Base-by-base conservation (phyloP, 2,888 invertebrate species). In the Hedya salicella region DNA sequence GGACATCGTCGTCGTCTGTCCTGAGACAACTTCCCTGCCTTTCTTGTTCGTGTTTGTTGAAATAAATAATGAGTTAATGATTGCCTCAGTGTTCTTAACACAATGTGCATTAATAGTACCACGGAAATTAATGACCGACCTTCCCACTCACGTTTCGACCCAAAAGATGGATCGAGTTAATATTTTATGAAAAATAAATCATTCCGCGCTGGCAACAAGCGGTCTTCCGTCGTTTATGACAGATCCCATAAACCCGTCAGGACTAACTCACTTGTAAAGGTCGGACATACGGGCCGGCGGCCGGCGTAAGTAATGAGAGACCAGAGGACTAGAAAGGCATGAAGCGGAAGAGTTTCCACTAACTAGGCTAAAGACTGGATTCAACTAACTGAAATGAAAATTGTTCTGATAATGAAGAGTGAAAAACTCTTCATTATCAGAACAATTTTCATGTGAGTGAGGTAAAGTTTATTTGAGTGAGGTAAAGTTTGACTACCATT, bases 171-270 rank as follows among this genome's bases (percentile, higher is more conserved):
- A 66, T 54, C 48, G 53, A 30, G 66, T 61, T 66, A 32, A 66
- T 66, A 61, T 66, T 61, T 66, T 49, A 66, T 42, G 61, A 61
- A 54, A 60, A 49, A 66, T 66, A 48, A 66, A 61, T 66, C 66
- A 61, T 61, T 32, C 30, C 40, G 46, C 21, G 36, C 9, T 21
- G 32, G 52, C 46, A 59, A 44, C 42, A 25, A 59, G 64, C 56
- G 64, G 42, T 50, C 49, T 60, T 65, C 59, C 59, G 65, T 72
- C 73, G 76, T 79, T 79, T 78, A 78, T 80, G 81, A 80, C 85
- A 81, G 76, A 75, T 64, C 74, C 81, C 79, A 82, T 86, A 83
- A 83, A 82, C 81, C 80, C 83, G 79, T 86, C 83, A 82, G 75
- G 78, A 75, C 78, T 78, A 79, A 78, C 79, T 83, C 83, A 78